Conservation (phyloP, 2,113 vertebrate species). For the Trogon surrucura region DNA sequence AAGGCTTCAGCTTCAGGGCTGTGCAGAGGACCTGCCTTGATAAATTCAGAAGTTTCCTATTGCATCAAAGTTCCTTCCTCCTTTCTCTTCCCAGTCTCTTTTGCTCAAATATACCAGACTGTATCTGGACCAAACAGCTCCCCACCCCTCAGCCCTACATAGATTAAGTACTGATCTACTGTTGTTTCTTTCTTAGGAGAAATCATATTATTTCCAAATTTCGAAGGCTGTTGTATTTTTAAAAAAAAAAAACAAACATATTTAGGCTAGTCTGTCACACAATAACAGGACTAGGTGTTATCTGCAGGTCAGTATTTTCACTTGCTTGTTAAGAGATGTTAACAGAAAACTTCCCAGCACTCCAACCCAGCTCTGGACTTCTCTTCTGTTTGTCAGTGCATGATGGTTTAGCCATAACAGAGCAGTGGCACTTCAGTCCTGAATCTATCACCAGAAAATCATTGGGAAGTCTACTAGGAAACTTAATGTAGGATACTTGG, state of each 20-base stretch:
- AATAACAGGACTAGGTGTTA: background rate
- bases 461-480: background rate
- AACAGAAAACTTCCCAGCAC: background rate
- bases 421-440: background rate
- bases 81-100: conserved; percentile 3
- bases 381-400: background rate
- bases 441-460: background rate
- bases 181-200: background rate
- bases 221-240: background rate
- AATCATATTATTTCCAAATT: background rate
- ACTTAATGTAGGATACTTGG: background rate
- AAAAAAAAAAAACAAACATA: background rate
- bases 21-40: conserved; percentile 13
- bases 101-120: conserved; percentile 19
- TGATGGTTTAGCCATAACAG: background rate
- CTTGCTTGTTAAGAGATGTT: background rate
- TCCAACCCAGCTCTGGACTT: background rate
- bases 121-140: background rate
- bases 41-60: conserved; percentile 68
- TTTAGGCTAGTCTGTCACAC: background rate
- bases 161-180: background rate
- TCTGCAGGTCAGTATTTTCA: background rate
- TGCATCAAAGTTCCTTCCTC: conserved; percentile 71
- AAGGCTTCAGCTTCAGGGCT: conserved; percentile 23
- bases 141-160: rapidly evolving